Percentiles rank a stretch among this genome's conserved stretches.
phyloP scores from a whole-genome alignment of 2,797 vertebrate species.

The Synaphobranchus kaupii region DNA sequence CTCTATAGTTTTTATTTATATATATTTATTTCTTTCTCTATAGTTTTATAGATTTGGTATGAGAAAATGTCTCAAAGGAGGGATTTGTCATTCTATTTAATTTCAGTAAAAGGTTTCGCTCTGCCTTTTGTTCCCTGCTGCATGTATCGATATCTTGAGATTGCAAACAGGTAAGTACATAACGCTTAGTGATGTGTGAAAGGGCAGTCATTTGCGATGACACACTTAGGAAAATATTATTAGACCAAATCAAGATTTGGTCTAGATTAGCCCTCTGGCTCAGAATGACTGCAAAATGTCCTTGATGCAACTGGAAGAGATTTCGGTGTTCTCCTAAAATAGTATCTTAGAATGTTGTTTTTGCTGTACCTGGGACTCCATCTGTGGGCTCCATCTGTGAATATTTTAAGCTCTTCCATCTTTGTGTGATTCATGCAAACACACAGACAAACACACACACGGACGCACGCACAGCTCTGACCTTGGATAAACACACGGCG shows the following conservation, averaged over 20 bases:
- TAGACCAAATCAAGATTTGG: not conserved
- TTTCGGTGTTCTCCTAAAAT: not conserved
- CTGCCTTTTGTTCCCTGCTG: not conserved
- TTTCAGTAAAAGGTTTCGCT: not conserved
- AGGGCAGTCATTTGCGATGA: not conserved
- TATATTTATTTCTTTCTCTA: too few relatives aligned
- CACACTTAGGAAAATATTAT: not conserved
- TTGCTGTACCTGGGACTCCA: not conserved
- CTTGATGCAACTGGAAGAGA: not conserved
- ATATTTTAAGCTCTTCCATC: not conserved
- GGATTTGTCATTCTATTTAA: not conserved
- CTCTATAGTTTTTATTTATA: too few relatives aligned
- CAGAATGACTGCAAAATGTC: not conserved
- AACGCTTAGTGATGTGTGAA: not conserved
- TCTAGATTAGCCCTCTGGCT: not conserved
- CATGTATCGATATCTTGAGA: conserved; percentile 19
- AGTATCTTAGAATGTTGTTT: not conserved
- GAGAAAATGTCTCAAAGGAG: not conserved
- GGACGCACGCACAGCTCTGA: not conserved
- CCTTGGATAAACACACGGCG: not conserved
- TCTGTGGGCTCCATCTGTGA: not conserved
- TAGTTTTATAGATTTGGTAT: not conserved
- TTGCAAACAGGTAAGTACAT: conserved; percentile 11
- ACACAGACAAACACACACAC: not conserved
- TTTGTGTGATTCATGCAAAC: not conserved